A percentile compares a stretch with the other conserved stretches of the same genome.
Conservation (phyloP, 2,888 invertebrate species). For the Kryphioiulus occultus region DNA sequence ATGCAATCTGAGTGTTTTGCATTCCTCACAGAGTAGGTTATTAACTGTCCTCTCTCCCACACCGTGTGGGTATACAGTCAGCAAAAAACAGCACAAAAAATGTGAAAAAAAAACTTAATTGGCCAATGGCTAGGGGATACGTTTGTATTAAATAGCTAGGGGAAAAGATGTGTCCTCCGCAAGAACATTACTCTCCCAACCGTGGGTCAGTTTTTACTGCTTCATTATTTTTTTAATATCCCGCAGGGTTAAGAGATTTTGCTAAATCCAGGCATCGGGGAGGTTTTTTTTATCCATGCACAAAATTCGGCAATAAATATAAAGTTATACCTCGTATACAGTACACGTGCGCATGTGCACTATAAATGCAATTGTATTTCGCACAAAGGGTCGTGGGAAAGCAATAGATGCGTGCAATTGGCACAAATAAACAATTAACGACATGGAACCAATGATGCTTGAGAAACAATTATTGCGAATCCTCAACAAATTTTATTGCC, state of each 20-base stretch:
- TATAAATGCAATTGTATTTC: not conserved
- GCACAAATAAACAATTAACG: not conserved
- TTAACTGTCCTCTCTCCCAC: not conserved
- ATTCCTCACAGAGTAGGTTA: not conserved
- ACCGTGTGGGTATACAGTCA: not conserved
- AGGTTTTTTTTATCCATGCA: not conserved
- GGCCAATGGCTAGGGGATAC: not conserved
- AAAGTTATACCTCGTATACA: not conserved
- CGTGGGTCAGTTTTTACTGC: constrained; percentile 17
- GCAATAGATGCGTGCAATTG: not conserved
- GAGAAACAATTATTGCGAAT: not conserved
- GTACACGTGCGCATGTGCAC: not conserved
- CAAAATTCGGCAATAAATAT: constrained; percentile 8
- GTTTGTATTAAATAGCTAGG: not conserved
- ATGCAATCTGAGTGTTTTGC: not conserved
- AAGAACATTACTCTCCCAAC: constrained; percentile 17
- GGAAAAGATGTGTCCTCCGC: not conserved
- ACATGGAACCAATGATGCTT: not conserved
- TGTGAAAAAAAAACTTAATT: not conserved
- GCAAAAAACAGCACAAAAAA: not conserved
- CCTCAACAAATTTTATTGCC: not conserved
- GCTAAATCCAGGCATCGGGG: not conserved
- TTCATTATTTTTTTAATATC: constrained; percentile 17
- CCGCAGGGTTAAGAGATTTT: constrained; percentile 17
- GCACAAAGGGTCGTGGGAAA: not conserved